Conservation (phyloP, 2,888 invertebrate genomes). For the Furcula furcula region DNA sequence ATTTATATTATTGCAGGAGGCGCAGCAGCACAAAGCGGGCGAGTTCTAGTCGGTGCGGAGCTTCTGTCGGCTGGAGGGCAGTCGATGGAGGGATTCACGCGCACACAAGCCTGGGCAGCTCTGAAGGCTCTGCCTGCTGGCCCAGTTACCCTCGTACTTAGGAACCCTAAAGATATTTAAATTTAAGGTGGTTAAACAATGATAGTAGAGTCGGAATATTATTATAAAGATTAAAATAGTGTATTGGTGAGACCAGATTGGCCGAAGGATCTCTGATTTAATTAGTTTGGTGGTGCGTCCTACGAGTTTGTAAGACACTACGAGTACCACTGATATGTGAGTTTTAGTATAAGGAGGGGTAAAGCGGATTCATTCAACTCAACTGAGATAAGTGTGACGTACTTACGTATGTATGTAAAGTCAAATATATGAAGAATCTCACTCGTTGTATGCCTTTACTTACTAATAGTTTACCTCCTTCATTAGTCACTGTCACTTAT, state of each 20-base stretch:
- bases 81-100: slow-evolving; percentile 91
- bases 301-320: slow-evolving; percentile 33
- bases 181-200: not conserved
- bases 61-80: slow-evolving; percentile 91
- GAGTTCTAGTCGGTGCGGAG: slow-evolving; percentile 93
- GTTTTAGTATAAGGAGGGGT: slow-evolving; percentile 36
- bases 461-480: slow-evolving; percentile 42
- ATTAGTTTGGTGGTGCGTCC: slow-evolving; percentile 35
- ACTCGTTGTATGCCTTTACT: slow-evolving; percentile 24
- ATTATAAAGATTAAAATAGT: slow-evolving; percentile 4
- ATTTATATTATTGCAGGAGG: slow-evolving; percentile 84
- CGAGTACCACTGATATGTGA: slow-evolving; percentile 42
- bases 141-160: slow-evolving; percentile 84
- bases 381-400: slow-evolving; percentile 41
- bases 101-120: slow-evolving; percentile 96
- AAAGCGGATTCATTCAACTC: slow-evolving; percentile 42
- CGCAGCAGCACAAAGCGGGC: slow-evolving; percentile 92
- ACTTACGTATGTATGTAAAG: slow-evolving; percentile 21
- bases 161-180: slow-evolving; percentile 50
- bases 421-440: no score
- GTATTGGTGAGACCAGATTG: slow-evolving; percentile 14
- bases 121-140: slow-evolving; percentile 95
- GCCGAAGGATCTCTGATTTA: slow-evolving; percentile 30
- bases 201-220: not conserved
- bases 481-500: slow-evolving; percentile 40